phyloP scores from a whole-genome alignment of 2,888 invertebrate species.

The Melanophora roralis region DNA sequence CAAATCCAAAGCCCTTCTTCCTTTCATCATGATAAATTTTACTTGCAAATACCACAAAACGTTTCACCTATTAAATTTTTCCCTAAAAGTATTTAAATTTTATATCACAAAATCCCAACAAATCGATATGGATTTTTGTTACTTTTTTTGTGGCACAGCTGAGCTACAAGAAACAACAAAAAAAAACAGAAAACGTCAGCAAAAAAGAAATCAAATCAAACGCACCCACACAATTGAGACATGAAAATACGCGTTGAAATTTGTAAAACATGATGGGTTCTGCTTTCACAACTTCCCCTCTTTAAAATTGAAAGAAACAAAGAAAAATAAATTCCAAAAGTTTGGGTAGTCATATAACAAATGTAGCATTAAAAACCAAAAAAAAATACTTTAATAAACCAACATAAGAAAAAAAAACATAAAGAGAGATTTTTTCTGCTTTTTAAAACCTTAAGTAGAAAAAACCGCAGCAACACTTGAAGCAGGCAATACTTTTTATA shows the following conservation, averaged over 20 bases:
- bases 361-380: constrained; percentile 53
- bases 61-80: constrained; percentile 46
- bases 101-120: constrained; percentile 43
- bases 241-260: constrained; percentile 60
- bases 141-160: constrained; percentile 36
- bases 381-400: constrained; percentile 30
- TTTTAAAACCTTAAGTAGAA: constrained; percentile 11
- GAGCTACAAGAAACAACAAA: constrained; percentile 13
- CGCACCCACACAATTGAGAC: constrained; percentile 61
- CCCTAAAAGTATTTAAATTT: constrained; percentile 40
- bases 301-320: constrained; percentile 11
- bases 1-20: neutral
- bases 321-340: neutral
- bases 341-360: constrained; percentile 28
- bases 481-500: constrained; percentile 42
- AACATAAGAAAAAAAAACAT: neutral
- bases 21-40: constrained; percentile 6
- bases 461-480: constrained; percentile 33
- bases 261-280: constrained; percentile 60
- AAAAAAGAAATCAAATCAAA: constrained; percentile 45
- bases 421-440: too few species aligned
- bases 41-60: neutral
- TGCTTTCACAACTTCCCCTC: constrained; percentile 49
- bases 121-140: constrained; percentile 58
- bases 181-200: too few species aligned